Conservation (phyloP, 2,888 invertebrate species). For the Furcula furcula region DNA sequence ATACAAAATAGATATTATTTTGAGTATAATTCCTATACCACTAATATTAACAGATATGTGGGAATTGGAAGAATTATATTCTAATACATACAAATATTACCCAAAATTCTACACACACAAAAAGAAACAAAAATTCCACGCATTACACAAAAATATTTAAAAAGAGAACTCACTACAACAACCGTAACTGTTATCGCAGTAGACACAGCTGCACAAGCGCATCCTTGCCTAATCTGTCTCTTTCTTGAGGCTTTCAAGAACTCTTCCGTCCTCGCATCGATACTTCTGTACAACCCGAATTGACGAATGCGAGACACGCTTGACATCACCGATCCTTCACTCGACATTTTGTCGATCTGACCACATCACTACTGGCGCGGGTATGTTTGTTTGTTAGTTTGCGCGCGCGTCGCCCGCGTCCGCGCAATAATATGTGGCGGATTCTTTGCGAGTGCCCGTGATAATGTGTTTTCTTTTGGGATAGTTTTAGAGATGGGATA, state of each 20-base stretch:
- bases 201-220: slow-evolving; percentile 68
- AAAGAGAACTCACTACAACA: slow-evolving; percentile 64
- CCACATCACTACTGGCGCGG: slow-evolving; percentile 50
- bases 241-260: slow-evolving; percentile 64
- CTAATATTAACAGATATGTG: too few relatives aligned
- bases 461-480: slow-evolving; percentile 61
- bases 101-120: neutral
- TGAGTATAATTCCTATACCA: too few relatives aligned
- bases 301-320: slow-evolving; percentile 55
- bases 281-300: slow-evolving; percentile 68
- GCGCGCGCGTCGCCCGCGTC: slow-evolving; percentile 43
- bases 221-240: slow-evolving; percentile 67
- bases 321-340: slow-evolving; percentile 54
- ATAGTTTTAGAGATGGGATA: slow-evolving; percentile 45
- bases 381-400: slow-evolving; percentile 26
- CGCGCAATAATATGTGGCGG: slow-evolving; percentile 49
- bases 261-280: slow-evolving; percentile 69
- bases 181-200: slow-evolving; percentile 70
- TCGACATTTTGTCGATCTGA: slow-evolving; percentile 51
- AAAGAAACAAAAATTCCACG: neutral
- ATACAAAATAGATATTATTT: too few relatives aligned
- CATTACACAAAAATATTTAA: slow-evolving; percentile 1
- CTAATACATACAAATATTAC: too few relatives aligned
- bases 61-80: too few relatives aligned
- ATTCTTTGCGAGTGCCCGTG: slow-evolving; percentile 45